These are phyloP conservation scores for Hyles euphorbiae DNA, from an alignment of 1,140 invertebrate genomes.

Conservation along the genomic window DNA sequence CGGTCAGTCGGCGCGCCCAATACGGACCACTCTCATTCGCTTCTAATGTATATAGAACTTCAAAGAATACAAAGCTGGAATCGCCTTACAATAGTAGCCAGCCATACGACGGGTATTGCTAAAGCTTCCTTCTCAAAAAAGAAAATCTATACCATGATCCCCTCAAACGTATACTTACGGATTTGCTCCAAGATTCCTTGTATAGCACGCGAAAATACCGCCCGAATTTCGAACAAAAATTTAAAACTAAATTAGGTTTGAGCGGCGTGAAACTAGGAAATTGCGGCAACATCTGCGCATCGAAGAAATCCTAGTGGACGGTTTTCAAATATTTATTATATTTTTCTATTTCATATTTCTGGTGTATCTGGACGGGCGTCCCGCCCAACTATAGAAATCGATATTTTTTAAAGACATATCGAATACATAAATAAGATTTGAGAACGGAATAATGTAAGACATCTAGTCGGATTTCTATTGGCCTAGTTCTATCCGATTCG, in stretches of 20 bases:
- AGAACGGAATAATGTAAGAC: too few relatives aligned
- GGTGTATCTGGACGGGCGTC: background rate
- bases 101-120: background rate
- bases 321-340: constrained; percentile 5
- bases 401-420: too few relatives aligned
- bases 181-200: too few relatives aligned
- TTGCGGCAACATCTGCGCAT: constrained; percentile 1
- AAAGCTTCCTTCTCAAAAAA: too few relatives aligned
- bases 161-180: too few relatives aligned
- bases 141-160: too few relatives aligned
- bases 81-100: background rate
- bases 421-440: too few relatives aligned
- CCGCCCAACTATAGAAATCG: too few relatives aligned
- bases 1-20: too few relatives aligned
- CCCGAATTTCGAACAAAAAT: constrained; percentile 1
- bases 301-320: background rate
- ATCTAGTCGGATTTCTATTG: too few relatives aligned
- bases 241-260: constrained; percentile 6
- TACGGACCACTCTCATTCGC: too few relatives aligned
- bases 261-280: background rate
- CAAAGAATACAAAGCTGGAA: constrained; percentile 1
- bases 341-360: constrained; percentile 1
- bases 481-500: too few relatives aligned
- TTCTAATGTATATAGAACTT: background rate
- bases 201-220: background rate